Evolutionary conservation across 2,113 vertebrate species (phyloP), one percentile per base, ranked within the genome.

Genomic region (Cynocephalus volans): DNA sequence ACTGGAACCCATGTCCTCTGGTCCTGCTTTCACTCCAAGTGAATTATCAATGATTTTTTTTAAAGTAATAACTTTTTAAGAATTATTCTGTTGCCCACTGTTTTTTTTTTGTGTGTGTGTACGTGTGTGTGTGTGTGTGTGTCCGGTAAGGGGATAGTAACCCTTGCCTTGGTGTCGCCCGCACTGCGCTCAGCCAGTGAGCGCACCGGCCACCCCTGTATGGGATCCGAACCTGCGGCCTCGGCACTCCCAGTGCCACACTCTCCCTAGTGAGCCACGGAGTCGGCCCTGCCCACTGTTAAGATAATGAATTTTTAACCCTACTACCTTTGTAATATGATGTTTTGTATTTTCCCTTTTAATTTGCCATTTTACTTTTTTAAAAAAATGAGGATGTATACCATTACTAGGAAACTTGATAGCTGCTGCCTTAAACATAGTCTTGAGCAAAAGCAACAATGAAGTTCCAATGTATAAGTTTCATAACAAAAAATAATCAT

Each of bases 301-400:
- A 75, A 72, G 11, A 36, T 83, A 76, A 85, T 65, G 36, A 72
- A 26, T 75, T 72, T 80, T 94, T 41, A 1, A 48, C 31, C 12
- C 23, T 8, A 80, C 7, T 75, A 24, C 28, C 23, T 80, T 84
- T 85, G 31, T 88, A 56, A 95, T 95, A 58, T 18, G 6, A 31
- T 88, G 15, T 36, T 81, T 18, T 48, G 9, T 79, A 73, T 91
- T 93, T 94, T 88, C 0, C 31, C 5, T 31, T 94, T 82, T 87
- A 52, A 73, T 64, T 72, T 87, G 67, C 9, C 95, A 36, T 93
- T 70, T 58, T 81, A 93, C 33, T 64, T 52, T 88, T 62, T 36
- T 28, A n/a, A 50, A 26, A 73, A 41, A 54, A 73, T 83, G n/a
- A 82, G 72, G 23, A 33, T 88, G 2, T 60, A 0, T 58, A 31